Evolutionary conservation across 2,888 invertebrate species (phyloP).

Genomic region (Thyatira batis): DNA sequence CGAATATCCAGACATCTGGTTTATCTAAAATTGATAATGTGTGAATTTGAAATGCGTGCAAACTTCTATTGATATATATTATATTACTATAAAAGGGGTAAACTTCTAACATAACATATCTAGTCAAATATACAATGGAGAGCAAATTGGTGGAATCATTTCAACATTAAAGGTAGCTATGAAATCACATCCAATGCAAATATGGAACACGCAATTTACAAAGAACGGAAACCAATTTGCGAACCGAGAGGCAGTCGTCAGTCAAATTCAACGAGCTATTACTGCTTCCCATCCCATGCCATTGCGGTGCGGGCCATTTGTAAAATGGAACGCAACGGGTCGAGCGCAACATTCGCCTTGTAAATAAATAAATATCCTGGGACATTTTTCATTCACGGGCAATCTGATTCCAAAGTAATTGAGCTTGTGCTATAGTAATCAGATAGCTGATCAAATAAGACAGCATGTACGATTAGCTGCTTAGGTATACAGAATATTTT

Average conservation of each 20-base stretch:
- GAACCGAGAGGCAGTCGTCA: conserved; percentile 42
- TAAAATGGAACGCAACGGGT: conserved; percentile 39
- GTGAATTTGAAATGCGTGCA: not conserved
- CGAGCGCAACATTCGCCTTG: conserved; percentile 1
- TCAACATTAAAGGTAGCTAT: conserved; percentile 10
- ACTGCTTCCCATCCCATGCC: conserved; percentile 50
- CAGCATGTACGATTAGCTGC: too few species aligned
- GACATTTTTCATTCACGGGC: too few species aligned
- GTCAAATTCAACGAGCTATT: conserved; percentile 57
- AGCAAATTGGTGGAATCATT: not conserved
- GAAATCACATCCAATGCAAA: conserved; percentile 34
- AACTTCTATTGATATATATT: not conserved
- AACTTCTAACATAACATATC: not conserved
- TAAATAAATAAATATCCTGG: too few species aligned
- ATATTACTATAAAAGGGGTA: too few species aligned
- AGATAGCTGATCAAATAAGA: too few species aligned
- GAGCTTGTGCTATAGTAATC: too few species aligned
- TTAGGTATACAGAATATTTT: too few species aligned
- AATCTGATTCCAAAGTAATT: too few species aligned
- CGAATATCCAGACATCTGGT: conserved; percentile 44
- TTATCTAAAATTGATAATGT: not conserved
- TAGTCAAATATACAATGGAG: not conserved
- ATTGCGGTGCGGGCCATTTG: conserved; percentile 36
- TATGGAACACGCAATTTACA: conserved; percentile 53
- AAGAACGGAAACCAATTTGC: conserved; percentile 62